Percentiles rank a stretch among this genome's conserved stretches.
Evolutionary conservation across 2,113 vertebrate genomes (phyloP).

Genomic region (Aegithalos caudatus): DNA sequence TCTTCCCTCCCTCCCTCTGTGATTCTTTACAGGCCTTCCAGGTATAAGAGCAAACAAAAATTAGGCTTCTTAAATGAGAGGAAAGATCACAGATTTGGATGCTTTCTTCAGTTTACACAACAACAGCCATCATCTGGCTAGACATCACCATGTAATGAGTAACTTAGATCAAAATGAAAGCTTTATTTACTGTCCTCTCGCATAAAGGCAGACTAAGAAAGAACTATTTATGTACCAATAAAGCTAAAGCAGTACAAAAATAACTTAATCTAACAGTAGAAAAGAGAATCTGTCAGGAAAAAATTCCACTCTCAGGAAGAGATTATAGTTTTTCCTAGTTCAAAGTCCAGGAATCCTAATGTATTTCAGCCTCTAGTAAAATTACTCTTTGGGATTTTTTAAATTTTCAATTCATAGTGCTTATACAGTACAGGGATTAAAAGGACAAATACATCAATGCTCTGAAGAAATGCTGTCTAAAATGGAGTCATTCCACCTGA

Average conservation of each 20-base stretch:
- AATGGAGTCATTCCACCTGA: constrained; percentile 6
- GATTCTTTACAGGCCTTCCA: not conserved
- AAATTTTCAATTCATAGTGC: not conserved
- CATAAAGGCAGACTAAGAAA: constrained; percentile 9
- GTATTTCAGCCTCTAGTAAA: constrained; percentile 69
- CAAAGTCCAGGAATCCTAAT: constrained; percentile 31
- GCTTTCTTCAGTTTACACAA: constrained; percentile 13
- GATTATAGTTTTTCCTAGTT: constrained; percentile 31
- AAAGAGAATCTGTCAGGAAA: not conserved
- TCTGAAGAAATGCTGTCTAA: constrained; percentile 31
- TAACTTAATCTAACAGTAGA: constrained; percentile 43
- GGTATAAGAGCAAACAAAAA: constrained; percentile 47
- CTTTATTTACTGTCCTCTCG: constrained; percentile 9
- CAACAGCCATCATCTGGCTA: constrained; percentile 53
- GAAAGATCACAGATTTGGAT: constrained; percentile 44
- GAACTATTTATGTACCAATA: constrained; percentile 16
- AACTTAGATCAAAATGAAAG: constrained; percentile 31
- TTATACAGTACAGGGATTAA: constrained; percentile 16
- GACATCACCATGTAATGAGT: not conserved
- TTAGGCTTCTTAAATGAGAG: constrained; percentile 23
- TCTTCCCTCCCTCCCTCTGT: not conserved
- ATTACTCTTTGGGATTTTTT: not conserved
- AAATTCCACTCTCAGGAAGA: constrained; percentile 7
- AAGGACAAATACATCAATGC: not conserved
- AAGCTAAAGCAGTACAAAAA: constrained; percentile 34